Base-by-base conservation (phyloP, 2,797 vertebrate genomes). In the Phoeniculus purpureus region DNA sequence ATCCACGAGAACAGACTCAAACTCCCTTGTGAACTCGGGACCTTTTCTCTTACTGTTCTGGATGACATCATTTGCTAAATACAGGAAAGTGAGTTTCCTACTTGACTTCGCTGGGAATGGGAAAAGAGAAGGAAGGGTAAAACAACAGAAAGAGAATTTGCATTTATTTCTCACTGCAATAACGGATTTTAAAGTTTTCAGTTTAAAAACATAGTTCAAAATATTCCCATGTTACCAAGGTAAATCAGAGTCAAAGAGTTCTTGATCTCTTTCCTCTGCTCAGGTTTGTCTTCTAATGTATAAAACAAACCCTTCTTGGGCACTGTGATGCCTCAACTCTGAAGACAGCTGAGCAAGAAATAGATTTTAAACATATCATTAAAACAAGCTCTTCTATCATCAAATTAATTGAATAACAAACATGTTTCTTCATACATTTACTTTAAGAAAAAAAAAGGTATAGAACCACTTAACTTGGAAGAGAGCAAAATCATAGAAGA, bases 1-100 rank as follows among this genome's bases (percentile, higher is more conserved):
- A 95, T 99, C 99, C 68, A 99, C 98, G 0, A 99, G 98, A 79
- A 99, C 99, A 17, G 98, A 96, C 94, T 99, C 99, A 91, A 99
- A 99, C 85, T 99, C 99, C 96, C 98, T 98, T 12, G 99, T 98
- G 92, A 99, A 99, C 93, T 99, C 99, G 1, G 99, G 99, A 61
- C 99, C 99, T 97, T 99, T 99, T 94, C 99, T 99, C 96, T 99
- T 99, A 96, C 99, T 99, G 98, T 99, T 99, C 97, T 99, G 99
- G 94, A 99, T 99, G 80, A 99, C 99, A 93, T 99, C 99, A 3
- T 99, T 99, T 43, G 99, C 99, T 92, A 99, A 97, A 94, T 99
- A 99, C 2, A 99, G 97, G 97, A 99, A 99, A 9, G 99, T 99
- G 95, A 99, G 97, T 64, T 99, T 99, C 95, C 99, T 98, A 96